A percentile compares a stretch with the other conserved stretches of the same genome.
These are phyloP conservation scores for Diadumene lineata DNA, from an alignment of 92 coral and sea anemone species.

Conservation along the genomic window DNA sequence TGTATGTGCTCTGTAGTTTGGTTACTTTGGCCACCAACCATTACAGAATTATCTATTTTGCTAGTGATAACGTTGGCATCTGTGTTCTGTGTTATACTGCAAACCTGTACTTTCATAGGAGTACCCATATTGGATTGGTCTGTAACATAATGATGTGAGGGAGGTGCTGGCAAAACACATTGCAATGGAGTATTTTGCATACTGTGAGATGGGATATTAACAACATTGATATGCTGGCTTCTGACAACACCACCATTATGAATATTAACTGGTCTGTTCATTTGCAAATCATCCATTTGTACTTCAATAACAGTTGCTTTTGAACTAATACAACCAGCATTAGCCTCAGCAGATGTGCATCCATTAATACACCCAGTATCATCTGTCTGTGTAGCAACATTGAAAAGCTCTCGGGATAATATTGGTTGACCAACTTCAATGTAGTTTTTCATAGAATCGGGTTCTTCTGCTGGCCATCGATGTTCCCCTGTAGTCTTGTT, in stretches of 20 bases:
- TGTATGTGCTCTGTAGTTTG: too few species aligned
- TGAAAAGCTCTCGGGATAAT: background rate
- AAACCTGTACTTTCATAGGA: too few species aligned
- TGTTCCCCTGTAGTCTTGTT: slow-evolving; percentile 16
- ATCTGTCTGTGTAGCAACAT: slow-evolving; percentile 22
- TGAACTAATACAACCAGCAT: background rate
- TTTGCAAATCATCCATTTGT: background rate
- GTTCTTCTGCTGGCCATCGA: background rate
- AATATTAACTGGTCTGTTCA: background rate
- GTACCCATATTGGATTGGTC: too few species aligned
- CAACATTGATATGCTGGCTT: background rate
- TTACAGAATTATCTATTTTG: too few species aligned
- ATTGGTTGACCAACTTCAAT: background rate
- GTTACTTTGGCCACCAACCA: too few species aligned
- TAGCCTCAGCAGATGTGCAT: slow-evolving; percentile 8
- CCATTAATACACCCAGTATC: slow-evolving; percentile 17
- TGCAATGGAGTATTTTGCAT: background rate
- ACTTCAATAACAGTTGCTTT: background rate
- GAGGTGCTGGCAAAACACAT: too few species aligned
- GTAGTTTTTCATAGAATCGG: background rate
- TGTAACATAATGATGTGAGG: too few species aligned
- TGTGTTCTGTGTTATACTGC: too few species aligned
- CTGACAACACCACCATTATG: background rate
- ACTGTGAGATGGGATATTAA: background rate
- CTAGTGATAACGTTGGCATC: too few species aligned